A percentile compares a stretch with the other conserved stretches of the same genome.
phyloP scores from a whole-genome alignment of 2,888 invertebrate species.

The Acronicta psi region DNA sequence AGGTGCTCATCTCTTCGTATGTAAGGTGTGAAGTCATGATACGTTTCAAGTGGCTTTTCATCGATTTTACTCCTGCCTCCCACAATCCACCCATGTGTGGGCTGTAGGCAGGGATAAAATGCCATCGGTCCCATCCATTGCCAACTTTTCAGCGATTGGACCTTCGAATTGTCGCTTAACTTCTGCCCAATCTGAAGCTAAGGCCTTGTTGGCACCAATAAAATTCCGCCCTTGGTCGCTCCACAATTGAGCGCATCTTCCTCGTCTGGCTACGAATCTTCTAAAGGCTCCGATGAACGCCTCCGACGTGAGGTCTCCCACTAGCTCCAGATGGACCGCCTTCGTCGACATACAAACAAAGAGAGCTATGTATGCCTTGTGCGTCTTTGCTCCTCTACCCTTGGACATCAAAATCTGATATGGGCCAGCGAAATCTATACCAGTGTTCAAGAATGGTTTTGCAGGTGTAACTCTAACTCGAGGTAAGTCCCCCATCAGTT shows the following conservation, averaged over 20 bases:
- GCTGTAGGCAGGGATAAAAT: slow-evolving; percentile 15
- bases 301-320: slow-evolving; percentile 16
- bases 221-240: slow-evolving; percentile 18
- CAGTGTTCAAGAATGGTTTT: slow-evolving; percentile 5
- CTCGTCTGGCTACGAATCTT: slow-evolving; percentile 14
- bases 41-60: slow-evolving; percentile 1
- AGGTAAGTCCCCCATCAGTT: slow-evolving; percentile 22
- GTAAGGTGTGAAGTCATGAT: not conserved
- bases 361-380: too few relatives aligned
- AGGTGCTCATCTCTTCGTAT: slow-evolving; percentile 10
- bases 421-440: too few relatives aligned
- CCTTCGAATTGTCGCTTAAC: slow-evolving; percentile 10
- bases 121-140: slow-evolving; percentile 17
- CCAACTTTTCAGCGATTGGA: slow-evolving; percentile 2
- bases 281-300: slow-evolving; percentile 13
- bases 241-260: slow-evolving; percentile 16
- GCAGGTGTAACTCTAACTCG: slow-evolving; percentile 14
- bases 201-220: slow-evolving; percentile 11
- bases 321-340: slow-evolving; percentile 10
- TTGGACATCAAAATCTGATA: too few relatives aligned
- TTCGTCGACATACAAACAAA: slow-evolving; percentile 17
- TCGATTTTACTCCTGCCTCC: too few relatives aligned
- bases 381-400: too few relatives aligned
- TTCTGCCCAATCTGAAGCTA: not conserved
- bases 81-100: slow-evolving; percentile 17